phyloP scores from a whole-genome alignment of 2,888 invertebrate species.

The Syrista parreyssii region DNA sequence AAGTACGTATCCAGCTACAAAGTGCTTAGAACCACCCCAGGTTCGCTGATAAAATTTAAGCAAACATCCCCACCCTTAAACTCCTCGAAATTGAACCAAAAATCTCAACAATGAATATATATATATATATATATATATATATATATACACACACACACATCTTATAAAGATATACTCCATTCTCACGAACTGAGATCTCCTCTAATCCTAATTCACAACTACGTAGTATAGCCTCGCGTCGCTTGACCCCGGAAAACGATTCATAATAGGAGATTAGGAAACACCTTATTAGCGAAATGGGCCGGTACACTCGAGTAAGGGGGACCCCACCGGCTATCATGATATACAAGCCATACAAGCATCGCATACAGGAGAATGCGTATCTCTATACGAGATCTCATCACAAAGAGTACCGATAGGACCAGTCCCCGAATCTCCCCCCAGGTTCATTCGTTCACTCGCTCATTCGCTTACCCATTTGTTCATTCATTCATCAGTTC shows the following conservation, averaged over 20 bases:
- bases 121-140: no score
- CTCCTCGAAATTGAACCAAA: no score
- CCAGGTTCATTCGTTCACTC: conserved; percentile 48
- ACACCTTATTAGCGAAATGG: conserved; percentile 55
- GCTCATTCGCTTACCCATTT: conserved; percentile 33
- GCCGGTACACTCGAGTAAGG: conserved; percentile 20
- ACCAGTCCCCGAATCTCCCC: conserved; percentile 17
- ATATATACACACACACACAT: no score
- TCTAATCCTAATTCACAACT: no score
- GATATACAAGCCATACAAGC: conserved; percentile 19
- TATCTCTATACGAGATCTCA: conserved; percentile 59
- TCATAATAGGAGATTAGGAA: conserved; percentile 25
- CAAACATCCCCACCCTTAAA: no score
- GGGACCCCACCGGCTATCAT: no score
- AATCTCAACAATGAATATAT: no score
- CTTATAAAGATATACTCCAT: no score
- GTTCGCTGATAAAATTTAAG: no score
- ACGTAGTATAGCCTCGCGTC: conserved; percentile 7
- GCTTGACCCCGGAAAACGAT: conserved; percentile 38
- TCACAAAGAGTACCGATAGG: conserved; percentile 14
- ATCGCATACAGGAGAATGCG: conserved; percentile 38
- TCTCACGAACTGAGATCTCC: no score
- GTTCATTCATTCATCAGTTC: conserved; percentile 24
- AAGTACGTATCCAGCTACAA: no score
- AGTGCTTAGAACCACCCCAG: no score